phyloP scores from a whole-genome alignment of 2,888 invertebrate genomes.

The Drosophila gaucha region DNA sequence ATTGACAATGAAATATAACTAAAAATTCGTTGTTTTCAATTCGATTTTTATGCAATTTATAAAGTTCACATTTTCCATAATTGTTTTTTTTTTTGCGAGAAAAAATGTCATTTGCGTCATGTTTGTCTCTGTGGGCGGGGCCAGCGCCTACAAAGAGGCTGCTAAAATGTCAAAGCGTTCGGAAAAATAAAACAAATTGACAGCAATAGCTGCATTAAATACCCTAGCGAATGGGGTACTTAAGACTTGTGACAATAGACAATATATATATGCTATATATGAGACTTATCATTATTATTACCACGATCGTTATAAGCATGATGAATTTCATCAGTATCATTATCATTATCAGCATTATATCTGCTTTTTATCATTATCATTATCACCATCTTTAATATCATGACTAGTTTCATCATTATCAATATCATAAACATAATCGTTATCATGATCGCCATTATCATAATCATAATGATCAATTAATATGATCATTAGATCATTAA shows the following conservation, averaged over 20 bases:
- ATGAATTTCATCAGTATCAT: too few species aligned
- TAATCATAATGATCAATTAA: too few species aligned
- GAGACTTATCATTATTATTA: neutral
- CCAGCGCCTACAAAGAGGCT: slow-evolving; percentile 5
- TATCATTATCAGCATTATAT: neutral
- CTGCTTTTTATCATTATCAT: neutral
- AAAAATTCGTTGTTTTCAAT: neutral
- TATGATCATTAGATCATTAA: too few species aligned
- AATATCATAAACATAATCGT: neutral
- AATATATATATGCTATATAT: too few species aligned
- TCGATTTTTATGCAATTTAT: neutral
- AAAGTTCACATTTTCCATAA: slow-evolving; percentile 1
- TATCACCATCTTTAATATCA: neutral
- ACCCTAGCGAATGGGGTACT: neutral
- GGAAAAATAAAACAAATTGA: neutral
- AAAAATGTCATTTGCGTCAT: slow-evolving; percentile 32
- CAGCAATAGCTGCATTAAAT: slow-evolving; percentile 3
- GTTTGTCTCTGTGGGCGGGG: slow-evolving; percentile 26
- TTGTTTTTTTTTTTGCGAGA: neutral
- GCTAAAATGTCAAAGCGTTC: slow-evolving; percentile 38
- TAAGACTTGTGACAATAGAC: neutral
- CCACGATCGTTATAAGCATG: too few species aligned
- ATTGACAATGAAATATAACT: neutral
- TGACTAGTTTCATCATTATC: neutral
- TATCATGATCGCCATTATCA: neutral